Conservation (phyloP, 2,888 invertebrate species). For the Hypselothyrea guttata region DNA sequence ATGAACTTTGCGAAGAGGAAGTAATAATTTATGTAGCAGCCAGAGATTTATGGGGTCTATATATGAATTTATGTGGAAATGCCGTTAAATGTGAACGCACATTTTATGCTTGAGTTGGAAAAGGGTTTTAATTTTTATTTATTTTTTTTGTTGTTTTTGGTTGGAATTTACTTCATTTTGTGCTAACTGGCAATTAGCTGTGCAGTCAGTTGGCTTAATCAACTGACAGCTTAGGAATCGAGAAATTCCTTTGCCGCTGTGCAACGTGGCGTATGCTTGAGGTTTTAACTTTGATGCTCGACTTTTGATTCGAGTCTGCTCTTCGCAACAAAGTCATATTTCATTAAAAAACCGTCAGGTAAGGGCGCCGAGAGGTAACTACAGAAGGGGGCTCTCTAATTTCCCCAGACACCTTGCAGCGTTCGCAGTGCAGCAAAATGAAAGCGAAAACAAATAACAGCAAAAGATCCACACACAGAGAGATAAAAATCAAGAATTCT, state of each 20-base stretch:
- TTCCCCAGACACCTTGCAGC: conserved; percentile 67
- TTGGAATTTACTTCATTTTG: conserved; percentile 11
- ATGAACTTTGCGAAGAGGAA: neutral
- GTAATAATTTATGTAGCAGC: neutral
- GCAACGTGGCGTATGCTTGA: conserved; percentile 63
- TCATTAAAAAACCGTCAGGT: conserved; percentile 52
- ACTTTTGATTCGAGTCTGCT: too few relatives aligned
- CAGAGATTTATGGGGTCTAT: neutral
- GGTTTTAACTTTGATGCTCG: conserved; percentile 1
- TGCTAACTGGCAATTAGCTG: conserved; percentile 56
- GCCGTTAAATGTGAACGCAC: neutral
- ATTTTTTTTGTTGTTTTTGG: neutral
- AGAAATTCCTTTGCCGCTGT: conserved; percentile 29
- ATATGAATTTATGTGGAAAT: conserved; percentile 3
- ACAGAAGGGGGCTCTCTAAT: conserved; percentile 51
- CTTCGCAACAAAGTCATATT: conserved; percentile 58
- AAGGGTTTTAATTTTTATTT: too few relatives aligned
- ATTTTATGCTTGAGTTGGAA: neutral
- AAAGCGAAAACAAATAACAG: conserved; percentile 40
- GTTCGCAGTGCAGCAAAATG: conserved; percentile 24
- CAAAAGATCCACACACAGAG: neutral
- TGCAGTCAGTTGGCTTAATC: conserved; percentile 59
- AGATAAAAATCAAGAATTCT: too few relatives aligned
- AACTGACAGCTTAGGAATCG: conserved; percentile 44
- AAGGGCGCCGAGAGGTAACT: neutral